Evolutionary conservation across 2,113 vertebrate genomes (phyloP).

Genomic region (Bettongia penicillata): DNA sequence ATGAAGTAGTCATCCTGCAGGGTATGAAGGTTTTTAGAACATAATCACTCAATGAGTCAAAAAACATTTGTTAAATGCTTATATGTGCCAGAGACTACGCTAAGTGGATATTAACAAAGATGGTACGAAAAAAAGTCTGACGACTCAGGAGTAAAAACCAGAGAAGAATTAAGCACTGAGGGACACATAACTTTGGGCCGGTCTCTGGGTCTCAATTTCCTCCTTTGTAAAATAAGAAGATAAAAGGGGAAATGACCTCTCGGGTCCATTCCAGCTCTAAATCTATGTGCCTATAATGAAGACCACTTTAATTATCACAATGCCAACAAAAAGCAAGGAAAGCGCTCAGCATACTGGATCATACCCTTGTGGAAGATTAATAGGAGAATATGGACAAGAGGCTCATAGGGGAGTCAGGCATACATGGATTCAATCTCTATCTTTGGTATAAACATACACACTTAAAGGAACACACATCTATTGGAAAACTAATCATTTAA

Average conservation of each 20-base stretch:
- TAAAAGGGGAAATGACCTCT: background rate
- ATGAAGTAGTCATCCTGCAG: background rate
- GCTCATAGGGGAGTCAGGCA: background rate
- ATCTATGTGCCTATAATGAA: background rate
- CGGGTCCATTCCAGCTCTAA: background rate
- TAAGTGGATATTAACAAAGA: background rate
- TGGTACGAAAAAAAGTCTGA: background rate
- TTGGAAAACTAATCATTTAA: background rate
- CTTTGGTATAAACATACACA: background rate
- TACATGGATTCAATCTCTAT: background rate
- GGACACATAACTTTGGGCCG: background rate
- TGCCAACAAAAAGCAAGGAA: background rate
- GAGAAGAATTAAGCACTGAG: background rate
- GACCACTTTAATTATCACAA: background rate
- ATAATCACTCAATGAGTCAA: background rate
- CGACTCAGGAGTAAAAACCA: background rate
- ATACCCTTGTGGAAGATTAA: background rate
- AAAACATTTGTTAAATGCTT: background rate
- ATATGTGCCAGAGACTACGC: background rate
- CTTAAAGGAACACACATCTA: background rate
- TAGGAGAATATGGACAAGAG: background rate
- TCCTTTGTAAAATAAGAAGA: background rate
- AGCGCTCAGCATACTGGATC: background rate
- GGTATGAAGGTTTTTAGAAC: background rate
- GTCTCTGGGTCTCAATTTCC: background rate